Base-by-base conservation (phyloP, 2,888 invertebrate species). In the Biston betularia region DNA sequence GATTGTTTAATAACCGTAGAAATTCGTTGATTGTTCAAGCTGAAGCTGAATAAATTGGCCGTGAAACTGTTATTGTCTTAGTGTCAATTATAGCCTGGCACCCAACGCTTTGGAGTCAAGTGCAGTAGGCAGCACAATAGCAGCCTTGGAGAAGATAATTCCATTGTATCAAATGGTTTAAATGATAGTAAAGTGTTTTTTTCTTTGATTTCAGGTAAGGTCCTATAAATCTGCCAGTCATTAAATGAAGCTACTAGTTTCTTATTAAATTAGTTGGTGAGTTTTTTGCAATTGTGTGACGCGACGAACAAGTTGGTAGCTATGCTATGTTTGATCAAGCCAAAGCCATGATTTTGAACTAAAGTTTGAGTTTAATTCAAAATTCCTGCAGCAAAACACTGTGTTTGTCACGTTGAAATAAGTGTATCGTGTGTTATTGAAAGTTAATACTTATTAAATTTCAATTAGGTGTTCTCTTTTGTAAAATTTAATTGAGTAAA, bases 91-190 rank as follows among this genome's bases (percentile, higher is more conserved):
- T 48, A 48, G 59, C 14, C 33, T 56, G 70, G 71, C 50, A 55
- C 62, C 64, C 57, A 65, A 64, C 61, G 55, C 50, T 49, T 52
- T 49, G 48, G 61, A 67, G 68, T 70, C 70, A 63, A 67, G 69
- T 69, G 66, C 56, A 68, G 73, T 71, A 75, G 75, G 75, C 75
- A 75, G 75, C 71, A 75, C 75, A 75, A 75, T 75, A 72, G 73
- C 60, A 46, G 55, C 42, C 68, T 56, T 55, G 57, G 45, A 65
- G 69, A 73, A 71, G 70, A 75, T 75, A 75, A 73, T 73, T 71
- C 72, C 73, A 72, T 73, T 75, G 75, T 73, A 73, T 73, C 50
- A 70, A 69, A 72, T 55, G 63, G 61, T 67, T 73, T 71, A 72
- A 73, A 69, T 71, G 70, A 71, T 73, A 71, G 65, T 72, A 58